Conservation (phyloP, 2,113 vertebrate genomes). For the Leptodactylus fuscus region DNA sequence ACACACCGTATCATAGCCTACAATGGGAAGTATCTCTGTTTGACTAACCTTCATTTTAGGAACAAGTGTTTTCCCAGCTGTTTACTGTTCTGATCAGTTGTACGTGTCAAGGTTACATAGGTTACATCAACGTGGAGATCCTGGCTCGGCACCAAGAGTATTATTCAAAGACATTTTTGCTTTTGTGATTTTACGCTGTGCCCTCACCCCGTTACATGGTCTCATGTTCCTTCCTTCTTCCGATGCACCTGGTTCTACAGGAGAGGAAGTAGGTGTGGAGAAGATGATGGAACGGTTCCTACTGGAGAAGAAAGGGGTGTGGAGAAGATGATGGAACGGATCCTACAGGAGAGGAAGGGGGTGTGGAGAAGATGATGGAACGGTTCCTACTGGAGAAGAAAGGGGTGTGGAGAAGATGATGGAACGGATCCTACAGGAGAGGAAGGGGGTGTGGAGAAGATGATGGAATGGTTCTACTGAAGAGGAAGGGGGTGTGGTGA, state of each 20-base stretch:
- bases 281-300: background rate
- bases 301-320: background rate
- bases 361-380: too few species aligned
- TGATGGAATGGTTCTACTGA: background rate
- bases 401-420: background rate
- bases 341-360: background rate
- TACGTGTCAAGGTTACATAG: background rate
- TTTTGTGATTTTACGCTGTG: background rate
- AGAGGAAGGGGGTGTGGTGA: too few species aligned
- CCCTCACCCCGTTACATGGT: background rate
- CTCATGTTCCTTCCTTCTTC: background rate
- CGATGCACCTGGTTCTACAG: too few species aligned
- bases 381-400: background rate
- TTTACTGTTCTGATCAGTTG: slow-evolving; percentile 13
- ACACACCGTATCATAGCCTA: background rate
- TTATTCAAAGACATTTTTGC: background rate
- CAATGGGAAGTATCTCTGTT: slow-evolving; percentile 15
- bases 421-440: background rate
- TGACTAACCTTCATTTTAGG: slow-evolving; percentile 38
- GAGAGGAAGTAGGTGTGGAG: background rate
- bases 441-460: background rate
- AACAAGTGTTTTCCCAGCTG: background rate
- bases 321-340: background rate
- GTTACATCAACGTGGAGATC: background rate
- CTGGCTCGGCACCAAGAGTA: background rate